These are phyloP conservation scores for Holothuria leucospilota DNA, from an alignment of 53 echinoderm and acorn worm species.

Conservation along the genomic window DNA sequence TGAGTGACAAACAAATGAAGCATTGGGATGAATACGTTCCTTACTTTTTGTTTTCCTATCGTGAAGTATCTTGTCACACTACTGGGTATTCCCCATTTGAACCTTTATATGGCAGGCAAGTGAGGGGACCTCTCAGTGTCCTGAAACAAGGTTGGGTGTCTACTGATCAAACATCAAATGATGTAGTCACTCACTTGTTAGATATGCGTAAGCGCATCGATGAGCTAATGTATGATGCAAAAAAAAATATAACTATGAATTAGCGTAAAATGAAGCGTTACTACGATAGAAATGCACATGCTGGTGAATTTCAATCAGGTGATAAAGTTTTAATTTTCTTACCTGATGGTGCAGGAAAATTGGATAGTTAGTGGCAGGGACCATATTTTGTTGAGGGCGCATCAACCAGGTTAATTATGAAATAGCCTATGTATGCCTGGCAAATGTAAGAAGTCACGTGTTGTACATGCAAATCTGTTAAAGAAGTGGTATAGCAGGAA, in stretches of 20 bases:
- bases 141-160: background rate
- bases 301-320: background rate
- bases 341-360: conserved; percentile 27
- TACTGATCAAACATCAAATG: background rate
- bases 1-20: conserved; percentile 2
- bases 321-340: conserved; percentile 25
- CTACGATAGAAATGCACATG: background rate
- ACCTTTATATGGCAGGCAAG: too few relatives aligned
- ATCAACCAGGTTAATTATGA: background rate
- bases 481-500: background rate
- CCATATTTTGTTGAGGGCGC: background rate
- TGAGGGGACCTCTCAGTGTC: conserved; percentile 15
- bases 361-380: conserved; percentile 27
- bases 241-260: background rate
- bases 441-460: background rate
- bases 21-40: conserved; percentile 27
- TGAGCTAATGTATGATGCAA: background rate
- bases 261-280: background rate
- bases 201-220: background rate
- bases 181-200: background rate
- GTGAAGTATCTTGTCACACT: background rate
- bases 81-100: background rate
- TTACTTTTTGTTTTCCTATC: conserved; percentile 4
- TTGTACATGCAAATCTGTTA: conserved; percentile 1
- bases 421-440: background rate